phyloP scores from a whole-genome alignment of 2,797 vertebrate species.

The Steatocranus sp. region DNA sequence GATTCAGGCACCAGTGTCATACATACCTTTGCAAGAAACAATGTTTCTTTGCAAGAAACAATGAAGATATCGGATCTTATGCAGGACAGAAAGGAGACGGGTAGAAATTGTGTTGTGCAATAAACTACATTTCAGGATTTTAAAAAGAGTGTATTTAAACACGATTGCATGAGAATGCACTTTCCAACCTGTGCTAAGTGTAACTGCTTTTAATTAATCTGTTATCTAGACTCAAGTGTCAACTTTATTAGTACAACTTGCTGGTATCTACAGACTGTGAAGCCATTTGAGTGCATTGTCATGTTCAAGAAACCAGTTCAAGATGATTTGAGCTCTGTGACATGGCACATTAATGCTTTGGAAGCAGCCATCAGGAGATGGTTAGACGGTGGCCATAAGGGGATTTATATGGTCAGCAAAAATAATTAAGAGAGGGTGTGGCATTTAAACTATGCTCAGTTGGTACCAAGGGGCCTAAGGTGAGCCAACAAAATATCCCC shows the following conservation, averaged over 20 bases:
- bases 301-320: neutral
- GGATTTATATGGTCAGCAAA: neutral
- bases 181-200: neutral
- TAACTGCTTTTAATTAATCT: neutral
- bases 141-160: neutral
- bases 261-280: neutral
- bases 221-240: neutral
- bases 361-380: neutral
- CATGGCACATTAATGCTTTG: neutral
- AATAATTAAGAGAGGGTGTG: neutral
- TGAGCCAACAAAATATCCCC: neutral
- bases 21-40: constrained; percentile 71
- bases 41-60: constrained; percentile 72
- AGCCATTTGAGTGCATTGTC: neutral
- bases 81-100: constrained; percentile 46
- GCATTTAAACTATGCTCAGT: neutral
- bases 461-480: neutral
- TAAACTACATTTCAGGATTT: neutral
- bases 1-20: constrained; percentile 11
- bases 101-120: neutral
- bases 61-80: constrained; percentile 70
- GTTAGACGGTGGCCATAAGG: neutral
- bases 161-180: neutral
- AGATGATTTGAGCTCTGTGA: neutral
- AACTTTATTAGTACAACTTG: neutral